Evolutionary conservation across 2,888 invertebrate species (phyloP).

Genomic region (Fissipunctia ypsillon): DNA sequence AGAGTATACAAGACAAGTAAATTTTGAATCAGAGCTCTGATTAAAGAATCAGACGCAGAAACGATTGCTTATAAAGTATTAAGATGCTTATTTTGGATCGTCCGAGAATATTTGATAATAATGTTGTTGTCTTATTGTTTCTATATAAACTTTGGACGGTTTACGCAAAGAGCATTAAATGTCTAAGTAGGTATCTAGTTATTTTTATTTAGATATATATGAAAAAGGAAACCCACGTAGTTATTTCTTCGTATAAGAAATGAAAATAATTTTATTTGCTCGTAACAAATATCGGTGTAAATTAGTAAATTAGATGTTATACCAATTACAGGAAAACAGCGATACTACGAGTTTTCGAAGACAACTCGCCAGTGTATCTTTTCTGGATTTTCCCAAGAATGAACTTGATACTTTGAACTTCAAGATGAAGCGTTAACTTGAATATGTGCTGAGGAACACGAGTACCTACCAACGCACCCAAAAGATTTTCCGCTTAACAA

Average conservation of each 20-base stretch:
- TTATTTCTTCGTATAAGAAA: slow-evolving; percentile 47
- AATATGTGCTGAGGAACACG: background rate
- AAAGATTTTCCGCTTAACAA: background rate
- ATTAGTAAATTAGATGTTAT: slow-evolving; percentile 74
- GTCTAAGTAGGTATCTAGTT: slow-evolving; percentile 27
- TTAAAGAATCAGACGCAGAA: slow-evolving; percentile 87
- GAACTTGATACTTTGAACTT: background rate
- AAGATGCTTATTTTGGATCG: slow-evolving; percentile 83
- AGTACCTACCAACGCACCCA: background rate
- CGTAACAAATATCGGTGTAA: slow-evolving; percentile 74
- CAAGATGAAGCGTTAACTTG: background rate
- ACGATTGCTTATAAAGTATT: slow-evolving; percentile 87
- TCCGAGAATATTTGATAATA: slow-evolving; percentile 80
- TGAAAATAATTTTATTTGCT: slow-evolving; percentile 68
- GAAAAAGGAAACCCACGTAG: slow-evolving; percentile 29
- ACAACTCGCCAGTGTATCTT: slow-evolving; percentile 14
- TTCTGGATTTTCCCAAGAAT: background rate
- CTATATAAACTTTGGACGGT: slow-evolving; percentile 69
- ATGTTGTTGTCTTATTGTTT: slow-evolving; percentile 76
- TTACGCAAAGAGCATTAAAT: slow-evolving; percentile 57
- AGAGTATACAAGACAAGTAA: slow-evolving; percentile 81
- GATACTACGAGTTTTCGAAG: slow-evolving; percentile 59
- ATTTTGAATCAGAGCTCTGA: slow-evolving; percentile 85
- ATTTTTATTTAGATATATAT: slow-evolving; percentile 26
- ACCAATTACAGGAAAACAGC: slow-evolving; percentile 70